These are phyloP conservation scores for Triplophysa dalaica DNA, from an alignment of 2,113 vertebrate species.

Conservation along the genomic window DNA sequence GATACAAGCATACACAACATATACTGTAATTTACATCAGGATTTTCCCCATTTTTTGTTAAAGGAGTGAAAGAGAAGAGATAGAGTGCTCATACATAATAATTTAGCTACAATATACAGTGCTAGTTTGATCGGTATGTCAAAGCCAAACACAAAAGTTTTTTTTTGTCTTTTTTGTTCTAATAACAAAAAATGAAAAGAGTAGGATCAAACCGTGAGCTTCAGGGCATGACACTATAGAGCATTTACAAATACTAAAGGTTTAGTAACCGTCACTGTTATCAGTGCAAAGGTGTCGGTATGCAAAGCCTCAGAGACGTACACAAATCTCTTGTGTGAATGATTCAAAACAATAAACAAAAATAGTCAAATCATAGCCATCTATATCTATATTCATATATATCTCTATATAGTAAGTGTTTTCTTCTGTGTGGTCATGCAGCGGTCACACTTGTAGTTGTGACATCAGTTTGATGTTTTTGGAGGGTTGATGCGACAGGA, in stretches of 20 bases:
- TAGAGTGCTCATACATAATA: slow-evolving; percentile 76
- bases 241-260: slow-evolving; percentile 79
- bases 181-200: slow-evolving; percentile 60
- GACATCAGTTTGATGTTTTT: slow-evolving; percentile 73
- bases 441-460: slow-evolving; percentile 75
- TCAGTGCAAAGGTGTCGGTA: slow-evolving; percentile 67
- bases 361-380: slow-evolving; percentile 79
- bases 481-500: slow-evolving; percentile 66
- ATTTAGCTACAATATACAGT: slow-evolving; percentile 80
- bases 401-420: slow-evolving; percentile 79
- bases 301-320: slow-evolving; percentile 73
- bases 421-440: slow-evolving; percentile 80
- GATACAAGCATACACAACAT: slow-evolving; percentile 81
- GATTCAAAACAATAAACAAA: slow-evolving; percentile 74
- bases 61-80: slow-evolving; percentile 70
- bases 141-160: slow-evolving; percentile 72
- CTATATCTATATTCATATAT: slow-evolving; percentile 81
- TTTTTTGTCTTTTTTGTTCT: slow-evolving; percentile 56
- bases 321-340: slow-evolving; percentile 72
- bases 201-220: slow-evolving; percentile 62
- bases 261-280: slow-evolving; percentile 69
- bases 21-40: slow-evolving; percentile 69
- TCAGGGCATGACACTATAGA: slow-evolving; percentile 77
- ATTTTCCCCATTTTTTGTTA: slow-evolving; percentile 56
- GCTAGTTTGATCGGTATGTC: slow-evolving; percentile 75